These are phyloP conservation scores for Pseudomugil tenellus DNA, from an alignment of 2,797 vertebrate species.

Conservation along the genomic window DNA sequence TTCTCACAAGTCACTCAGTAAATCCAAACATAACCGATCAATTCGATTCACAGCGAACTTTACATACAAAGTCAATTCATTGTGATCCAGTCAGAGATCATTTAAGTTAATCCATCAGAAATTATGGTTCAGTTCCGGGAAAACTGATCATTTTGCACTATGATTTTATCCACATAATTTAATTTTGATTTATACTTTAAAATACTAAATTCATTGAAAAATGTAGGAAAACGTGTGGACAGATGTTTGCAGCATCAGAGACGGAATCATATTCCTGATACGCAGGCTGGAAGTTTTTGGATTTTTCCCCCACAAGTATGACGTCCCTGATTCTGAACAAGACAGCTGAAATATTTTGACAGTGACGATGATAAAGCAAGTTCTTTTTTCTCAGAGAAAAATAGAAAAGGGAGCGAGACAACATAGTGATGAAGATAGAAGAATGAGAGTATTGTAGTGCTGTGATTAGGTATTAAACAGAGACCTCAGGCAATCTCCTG, in stretches of 20 bases:
- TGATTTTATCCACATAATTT: not conserved
- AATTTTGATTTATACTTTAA: not conserved
- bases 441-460: constrained; percentile 42
- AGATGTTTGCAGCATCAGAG: not conserved
- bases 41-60: not conserved
- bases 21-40: not conserved
- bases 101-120: not conserved
- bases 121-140: too few species aligned
- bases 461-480: constrained; percentile 54
- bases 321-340: not conserved
- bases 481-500: constrained; percentile 58
- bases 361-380: not conserved
- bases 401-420: not conserved
- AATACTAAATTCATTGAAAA: not conserved
- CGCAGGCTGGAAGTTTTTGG: not conserved
- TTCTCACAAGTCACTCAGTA: not conserved
- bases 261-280: constrained; percentile 1
- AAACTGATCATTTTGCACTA: not conserved
- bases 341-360: constrained; percentile 1
- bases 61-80: not conserved
- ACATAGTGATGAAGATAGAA: not conserved
- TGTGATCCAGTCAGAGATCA: too few species aligned
- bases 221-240: not conserved
- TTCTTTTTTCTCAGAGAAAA: not conserved
- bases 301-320: not conserved